Conservation (phyloP, 2,888 invertebrate species). For the Acronicta alni region DNA sequence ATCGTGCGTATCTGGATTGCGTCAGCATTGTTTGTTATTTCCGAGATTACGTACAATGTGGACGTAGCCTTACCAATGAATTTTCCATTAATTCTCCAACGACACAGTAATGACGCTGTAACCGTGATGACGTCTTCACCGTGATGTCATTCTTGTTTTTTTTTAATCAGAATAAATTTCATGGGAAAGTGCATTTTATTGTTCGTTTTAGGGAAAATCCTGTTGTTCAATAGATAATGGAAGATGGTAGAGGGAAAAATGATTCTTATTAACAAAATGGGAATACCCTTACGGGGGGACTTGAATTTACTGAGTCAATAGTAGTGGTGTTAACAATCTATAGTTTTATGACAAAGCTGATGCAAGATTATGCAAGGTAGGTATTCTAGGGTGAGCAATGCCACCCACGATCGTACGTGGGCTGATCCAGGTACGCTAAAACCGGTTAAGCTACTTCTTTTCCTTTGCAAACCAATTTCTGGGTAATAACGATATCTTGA, state of each 20-base stretch:
- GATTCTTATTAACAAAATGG: neutral
- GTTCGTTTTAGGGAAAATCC: slow-evolving; percentile 42
- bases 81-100: slow-evolving; percentile 34
- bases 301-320: no score
- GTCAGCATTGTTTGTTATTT: neutral
- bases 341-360: no score
- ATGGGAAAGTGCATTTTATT: slow-evolving; percentile 31
- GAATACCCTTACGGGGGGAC: no score
- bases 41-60: slow-evolving; percentile 7
- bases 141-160: slow-evolving; percentile 7
- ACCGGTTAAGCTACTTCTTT: no score
- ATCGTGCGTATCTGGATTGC: neutral
- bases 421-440: no score
- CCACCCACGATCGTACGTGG: no score
- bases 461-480: no score
- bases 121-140: slow-evolving; percentile 22
- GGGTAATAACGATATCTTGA: no score
- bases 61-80: slow-evolving; percentile 24
- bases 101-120: slow-evolving; percentile 17
- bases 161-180: slow-evolving; percentile 11
- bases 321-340: no score
- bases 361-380: no score
- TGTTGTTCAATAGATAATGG: slow-evolving; percentile 4
- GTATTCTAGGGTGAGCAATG: no score
- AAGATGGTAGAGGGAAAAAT: neutral